These are phyloP conservation scores for Seira musarum DNA, from an alignment of 2,888 invertebrate genomes.

Conservation along the genomic window DNA sequence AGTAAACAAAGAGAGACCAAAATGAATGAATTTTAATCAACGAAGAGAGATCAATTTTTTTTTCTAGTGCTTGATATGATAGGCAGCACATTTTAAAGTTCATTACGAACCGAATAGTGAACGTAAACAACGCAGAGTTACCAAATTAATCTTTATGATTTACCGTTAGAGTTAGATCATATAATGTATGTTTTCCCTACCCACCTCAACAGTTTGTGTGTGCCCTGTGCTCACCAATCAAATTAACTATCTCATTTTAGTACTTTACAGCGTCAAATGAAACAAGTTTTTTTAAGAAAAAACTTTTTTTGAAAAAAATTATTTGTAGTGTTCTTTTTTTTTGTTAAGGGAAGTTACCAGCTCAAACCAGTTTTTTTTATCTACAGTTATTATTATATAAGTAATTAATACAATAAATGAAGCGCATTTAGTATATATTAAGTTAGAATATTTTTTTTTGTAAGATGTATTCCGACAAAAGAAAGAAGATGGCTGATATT, in stretches of 20 bases:
- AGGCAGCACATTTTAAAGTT: background rate
- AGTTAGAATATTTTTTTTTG: background rate
- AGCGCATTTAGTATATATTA: conserved; percentile 27
- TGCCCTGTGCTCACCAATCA: background rate
- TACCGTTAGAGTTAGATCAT: conserved; percentile 5
- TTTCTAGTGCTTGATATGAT: background rate
- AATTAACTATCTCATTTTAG: conserved; percentile 30
- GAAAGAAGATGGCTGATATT: background rate
- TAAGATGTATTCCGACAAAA: background rate
- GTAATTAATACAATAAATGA: background rate
- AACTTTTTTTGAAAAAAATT: conserved; percentile 20
- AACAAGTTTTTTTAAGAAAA: background rate
- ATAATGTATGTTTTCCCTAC: conserved; percentile 11
- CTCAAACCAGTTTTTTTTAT: conserved; percentile 36
- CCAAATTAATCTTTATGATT: conserved; percentile 19
- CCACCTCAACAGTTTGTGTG: conserved; percentile 39
- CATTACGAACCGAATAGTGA: conserved; percentile 2
- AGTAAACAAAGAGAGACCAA: conserved; percentile 16
- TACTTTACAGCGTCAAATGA: conserved; percentile 1
- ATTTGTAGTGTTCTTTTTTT: conserved; percentile 40
- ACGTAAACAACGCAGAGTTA: conserved; percentile 31
- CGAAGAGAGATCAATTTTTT: conserved; percentile 22
- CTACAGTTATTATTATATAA: conserved; percentile 1
- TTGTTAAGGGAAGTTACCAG: conserved; percentile 42
- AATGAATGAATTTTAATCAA: conserved; percentile 43